Conservation (phyloP, 2,888 invertebrate genomes). For the Synanthedon formicaeformis region DNA sequence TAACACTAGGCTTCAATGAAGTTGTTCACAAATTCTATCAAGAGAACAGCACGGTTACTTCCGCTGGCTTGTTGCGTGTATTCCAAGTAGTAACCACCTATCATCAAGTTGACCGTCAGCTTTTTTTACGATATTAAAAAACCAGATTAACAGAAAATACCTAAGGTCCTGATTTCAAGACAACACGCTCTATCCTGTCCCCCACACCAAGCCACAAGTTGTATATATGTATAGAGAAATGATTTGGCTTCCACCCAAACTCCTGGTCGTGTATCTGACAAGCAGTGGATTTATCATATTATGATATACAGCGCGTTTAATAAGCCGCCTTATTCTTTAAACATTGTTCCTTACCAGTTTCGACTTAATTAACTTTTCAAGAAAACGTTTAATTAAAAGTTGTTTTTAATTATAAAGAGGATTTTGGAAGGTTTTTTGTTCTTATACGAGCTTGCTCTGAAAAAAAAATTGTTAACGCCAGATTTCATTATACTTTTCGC, state of each 20-base stretch:
- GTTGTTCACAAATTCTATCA: too few species aligned
- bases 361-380: constrained; percentile 3
- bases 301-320: constrained; percentile 22
- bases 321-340: constrained; percentile 9
- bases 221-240: constrained; percentile 1
- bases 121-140: too few species aligned
- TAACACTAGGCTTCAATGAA: too few species aligned
- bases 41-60: too few species aligned
- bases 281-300: constrained; percentile 28
- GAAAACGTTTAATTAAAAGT: constrained; percentile 5
- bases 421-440: not conserved
- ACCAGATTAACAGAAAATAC: too few species aligned
- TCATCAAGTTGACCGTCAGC: too few species aligned
- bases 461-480: not conserved
- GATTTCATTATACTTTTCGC: not conserved
- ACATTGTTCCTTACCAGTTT: constrained; percentile 2
- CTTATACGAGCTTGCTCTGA: not conserved
- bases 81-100: too few species aligned
- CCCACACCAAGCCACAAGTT: not conserved
- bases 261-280: constrained; percentile 17
- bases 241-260: constrained; percentile 33
- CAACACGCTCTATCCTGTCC: not conserved
- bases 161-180: not conserved
- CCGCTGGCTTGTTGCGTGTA: too few species aligned
- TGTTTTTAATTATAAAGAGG: constrained; percentile 3